Percentiles rank a stretch among this genome's conserved stretches.
Conservation (phyloP, 1,140 invertebrate species). For the Macrobrachium nipponense region DNA sequence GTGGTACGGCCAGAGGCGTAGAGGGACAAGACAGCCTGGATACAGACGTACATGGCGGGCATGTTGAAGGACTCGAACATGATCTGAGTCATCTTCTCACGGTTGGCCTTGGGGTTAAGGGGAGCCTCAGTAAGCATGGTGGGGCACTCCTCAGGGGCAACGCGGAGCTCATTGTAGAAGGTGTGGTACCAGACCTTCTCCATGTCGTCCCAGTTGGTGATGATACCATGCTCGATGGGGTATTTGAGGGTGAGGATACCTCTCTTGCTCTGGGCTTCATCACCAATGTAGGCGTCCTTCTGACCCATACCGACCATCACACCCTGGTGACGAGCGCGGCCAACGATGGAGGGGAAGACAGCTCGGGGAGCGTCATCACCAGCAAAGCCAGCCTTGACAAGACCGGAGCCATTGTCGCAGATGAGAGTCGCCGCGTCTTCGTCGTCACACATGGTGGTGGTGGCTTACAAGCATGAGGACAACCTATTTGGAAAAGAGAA, state of each 20-base stretch:
- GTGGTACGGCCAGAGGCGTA: conserved; percentile 95
- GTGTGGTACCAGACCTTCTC: conserved; percentile 97
- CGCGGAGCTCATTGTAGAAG: conserved; percentile 95
- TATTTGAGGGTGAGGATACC: conserved; percentile 93
- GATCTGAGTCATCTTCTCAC: conserved; percentile 90
- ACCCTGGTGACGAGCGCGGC: conserved; percentile 75
- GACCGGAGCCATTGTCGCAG: conserved; percentile 76
- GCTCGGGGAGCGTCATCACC: conserved; percentile 93
- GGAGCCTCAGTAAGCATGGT: conserved; percentile 90
- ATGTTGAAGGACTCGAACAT: conserved; percentile 96
- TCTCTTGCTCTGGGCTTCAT: conserved; percentile 93
- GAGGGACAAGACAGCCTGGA: conserved; percentile 90
- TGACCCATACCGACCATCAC: conserved; percentile 97
- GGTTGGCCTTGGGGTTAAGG: conserved; percentile 89
- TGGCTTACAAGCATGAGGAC: too few species aligned
- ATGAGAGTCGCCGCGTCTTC: too few species aligned
- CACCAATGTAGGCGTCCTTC: conserved; percentile 90
- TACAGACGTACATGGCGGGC: conserved; percentile 92
- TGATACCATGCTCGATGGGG: conserved; percentile 94
- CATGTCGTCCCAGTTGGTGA: conserved; percentile 98
- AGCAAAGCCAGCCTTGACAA: conserved; percentile 78
- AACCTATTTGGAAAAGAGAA: too few species aligned
- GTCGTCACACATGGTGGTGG: too few species aligned
- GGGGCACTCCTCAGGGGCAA: conserved; percentile 93
- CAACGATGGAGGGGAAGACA: conserved; percentile 86